Evolutionary conservation across 2,797 vertebrate genomes (phyloP), one percentile per base, ranked within the genome.

Genomic region (Fratercula arctica): DNA sequence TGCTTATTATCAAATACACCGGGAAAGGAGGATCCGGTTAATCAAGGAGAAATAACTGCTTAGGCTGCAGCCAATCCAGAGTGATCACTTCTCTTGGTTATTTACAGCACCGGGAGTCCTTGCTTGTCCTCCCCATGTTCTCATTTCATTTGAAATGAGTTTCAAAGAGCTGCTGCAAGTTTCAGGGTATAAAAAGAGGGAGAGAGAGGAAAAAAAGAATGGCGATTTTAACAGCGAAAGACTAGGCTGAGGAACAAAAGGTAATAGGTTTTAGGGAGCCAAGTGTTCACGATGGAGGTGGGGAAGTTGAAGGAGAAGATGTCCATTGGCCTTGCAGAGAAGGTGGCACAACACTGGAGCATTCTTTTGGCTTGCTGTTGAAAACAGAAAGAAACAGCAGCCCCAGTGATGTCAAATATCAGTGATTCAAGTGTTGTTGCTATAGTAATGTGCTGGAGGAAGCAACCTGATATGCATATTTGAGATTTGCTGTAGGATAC

Each of bases 401-500:
- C 61, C 67, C 67, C 54, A 51, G 45, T 9, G 46, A 74, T 83
- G 84, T 37, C 77, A 89, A 69, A 33, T 53, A 61, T 35, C 75
- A 57, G 67, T 19, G 41, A 83, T 35, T 57, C 48, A 26, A 72
- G 33, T 39, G 50, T 33, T 70, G 85, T 96, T 95, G 85, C 91
- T 93, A 69, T 81, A 95, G 89, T 69, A 72, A 92, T 95, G 48
- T 86, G 69, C 66, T 68, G 63, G 82, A 66, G 63, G 51, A 69
- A 81, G 66, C 61, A 81, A 68, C 14, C 64, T 78, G 64, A 56
- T 80, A 41, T 13, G 61, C 82, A 61, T 73, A 57, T 69, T 84
- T 54, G 61, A 94, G 83, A 59, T 67, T 66, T 88, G 89, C 94
- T 78, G 61, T 50, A 81, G 87, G 87, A 25, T 63, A 13, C 25